A percentile compares a stretch with the other conserved stretches of the same genome.
phyloP scores from a whole-genome alignment of 2,113 vertebrate genomes.

The Elgaria multicarinata region DNA sequence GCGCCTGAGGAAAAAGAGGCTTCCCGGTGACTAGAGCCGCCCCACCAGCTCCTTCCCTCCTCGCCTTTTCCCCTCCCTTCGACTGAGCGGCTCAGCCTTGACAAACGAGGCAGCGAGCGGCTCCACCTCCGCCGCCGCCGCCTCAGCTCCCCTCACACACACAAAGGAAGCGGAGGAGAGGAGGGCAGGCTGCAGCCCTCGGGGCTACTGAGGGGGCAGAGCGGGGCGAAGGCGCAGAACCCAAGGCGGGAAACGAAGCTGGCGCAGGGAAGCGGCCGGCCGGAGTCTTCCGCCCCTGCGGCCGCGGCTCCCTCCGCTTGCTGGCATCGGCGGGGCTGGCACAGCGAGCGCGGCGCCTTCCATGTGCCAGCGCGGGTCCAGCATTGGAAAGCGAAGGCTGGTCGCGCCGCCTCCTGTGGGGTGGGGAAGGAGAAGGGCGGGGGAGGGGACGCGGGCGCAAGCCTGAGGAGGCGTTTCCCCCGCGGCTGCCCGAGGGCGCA shows the following conservation, averaged over 20 bases:
- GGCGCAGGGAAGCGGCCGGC: not conserved
- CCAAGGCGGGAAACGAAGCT: not conserved
- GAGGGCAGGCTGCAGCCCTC: conserved; percentile 27
- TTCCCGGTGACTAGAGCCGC: conserved; percentile 39
- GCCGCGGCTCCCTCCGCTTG: not conserved
- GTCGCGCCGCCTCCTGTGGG: conserved; percentile 9
- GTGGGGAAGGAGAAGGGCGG: no score
- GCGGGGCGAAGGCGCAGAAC: conserved; percentile 43
- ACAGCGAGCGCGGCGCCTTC: not conserved
- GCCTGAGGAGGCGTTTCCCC: conserved; percentile 1
- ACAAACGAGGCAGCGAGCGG: conserved; percentile 56
- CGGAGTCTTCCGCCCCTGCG: not conserved
- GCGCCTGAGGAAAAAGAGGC: conserved; percentile 21
- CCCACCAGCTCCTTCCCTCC: conserved; percentile 41
- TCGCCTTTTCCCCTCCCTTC: conserved; percentile 61
- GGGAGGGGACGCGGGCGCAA: not conserved
- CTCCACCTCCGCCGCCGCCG: conserved; percentile 50
- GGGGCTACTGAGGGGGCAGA: conserved; percentile 28
- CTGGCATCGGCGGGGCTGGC: not conserved
- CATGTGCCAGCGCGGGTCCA: conserved; percentile 20
- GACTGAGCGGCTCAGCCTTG: conserved; percentile 55
- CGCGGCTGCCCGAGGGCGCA: not conserved
- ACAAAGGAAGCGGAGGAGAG: conserved; percentile 72
- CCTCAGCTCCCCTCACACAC: conserved; percentile 64
- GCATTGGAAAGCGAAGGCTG: conserved; percentile 5